These are phyloP conservation scores for Epizoanthus fatuus DNA, from an alignment of 92 coral and sea anemone species.

Conservation along the genomic window DNA sequence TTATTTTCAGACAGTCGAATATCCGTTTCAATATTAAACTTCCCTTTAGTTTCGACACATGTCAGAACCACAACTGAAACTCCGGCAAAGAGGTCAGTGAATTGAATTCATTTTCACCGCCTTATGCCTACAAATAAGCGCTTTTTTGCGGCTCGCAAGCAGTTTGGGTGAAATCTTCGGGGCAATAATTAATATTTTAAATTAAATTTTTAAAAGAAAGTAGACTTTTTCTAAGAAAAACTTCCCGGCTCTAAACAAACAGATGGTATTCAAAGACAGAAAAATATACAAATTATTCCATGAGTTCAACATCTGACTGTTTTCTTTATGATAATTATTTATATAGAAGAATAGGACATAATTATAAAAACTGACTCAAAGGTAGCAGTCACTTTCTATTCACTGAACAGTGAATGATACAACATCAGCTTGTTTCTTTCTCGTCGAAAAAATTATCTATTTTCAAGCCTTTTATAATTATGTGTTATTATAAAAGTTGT, in stretches of 20 bases:
- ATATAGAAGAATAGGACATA: background rate
- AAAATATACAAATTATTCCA: background rate
- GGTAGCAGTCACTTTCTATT: too few species aligned
- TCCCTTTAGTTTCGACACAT: background rate
- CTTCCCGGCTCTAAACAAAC: background rate
- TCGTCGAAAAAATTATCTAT: too few species aligned
- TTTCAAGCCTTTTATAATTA: background rate
- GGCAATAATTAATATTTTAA: background rate
- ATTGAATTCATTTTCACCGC: background rate
- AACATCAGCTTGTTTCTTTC: too few species aligned
- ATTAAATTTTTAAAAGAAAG: background rate
- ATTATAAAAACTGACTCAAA: background rate
- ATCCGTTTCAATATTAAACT: slow-evolving; percentile 9
- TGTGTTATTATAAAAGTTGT: background rate
- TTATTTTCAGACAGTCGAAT: slow-evolving; percentile 10
- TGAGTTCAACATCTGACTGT: background rate
- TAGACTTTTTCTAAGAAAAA: background rate
- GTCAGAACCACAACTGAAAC: background rate
- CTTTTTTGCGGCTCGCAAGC: too few species aligned
- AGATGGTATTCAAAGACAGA: slow-evolving; percentile 2
- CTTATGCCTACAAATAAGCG: background rate
- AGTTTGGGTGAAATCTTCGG: background rate
- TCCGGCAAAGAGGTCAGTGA: background rate
- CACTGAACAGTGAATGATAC: too few species aligned
- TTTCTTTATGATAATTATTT: background rate